Evolutionary conservation across 2,888 invertebrate genomes (phyloP), one percentile per base, ranked within the genome.

Genomic region (Stegana nigrithorax): DNA sequence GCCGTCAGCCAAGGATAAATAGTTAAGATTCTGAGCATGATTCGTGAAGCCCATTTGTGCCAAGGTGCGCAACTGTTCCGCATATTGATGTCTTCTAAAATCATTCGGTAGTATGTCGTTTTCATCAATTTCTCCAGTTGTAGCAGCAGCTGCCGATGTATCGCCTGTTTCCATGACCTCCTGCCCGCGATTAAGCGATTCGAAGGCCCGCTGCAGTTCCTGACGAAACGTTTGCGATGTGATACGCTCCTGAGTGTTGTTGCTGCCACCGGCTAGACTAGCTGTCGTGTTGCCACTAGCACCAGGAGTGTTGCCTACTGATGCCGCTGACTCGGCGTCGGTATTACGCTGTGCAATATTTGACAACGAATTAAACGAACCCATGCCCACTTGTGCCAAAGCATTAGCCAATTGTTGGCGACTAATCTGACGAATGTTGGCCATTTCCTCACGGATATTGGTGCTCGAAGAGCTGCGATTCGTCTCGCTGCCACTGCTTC

Each of bases 31-130:
- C 58, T 93, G 87, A 2, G 90, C 89, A 79, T 96, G 94, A 85
- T 97, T 92, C 25, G 90, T 86, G 19, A 98, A 90, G 0, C 97
- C 97, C 90, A 97, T 92, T 82, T 97, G 96, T 70, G 92, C 90
- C 94, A 98, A 94, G 78, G 93, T 93, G 59, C 89, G 88, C 67
- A 94, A 85, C 74, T 92, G 92, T 1, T 88, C 86, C 56, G 86
- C 85, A 68, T 87, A 86, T 21, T 86, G 80, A 71, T 83, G 81
- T 0, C 78, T 65, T 69, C 84, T 73, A 67, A 81, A 84, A 42
- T 72, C 71, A 2, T 71, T 67, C 0, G 84, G 84, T 61, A 76
- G 42, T 21, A 83, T 73, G 66, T 83, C 81, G 29, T 75, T 78
- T 4, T 75, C 67, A 10, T 73, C 80, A 0, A 62, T 75, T 21